Base-by-base conservation (phyloP, 2,888 invertebrate species). In the Ophion obscuratus region DNA sequence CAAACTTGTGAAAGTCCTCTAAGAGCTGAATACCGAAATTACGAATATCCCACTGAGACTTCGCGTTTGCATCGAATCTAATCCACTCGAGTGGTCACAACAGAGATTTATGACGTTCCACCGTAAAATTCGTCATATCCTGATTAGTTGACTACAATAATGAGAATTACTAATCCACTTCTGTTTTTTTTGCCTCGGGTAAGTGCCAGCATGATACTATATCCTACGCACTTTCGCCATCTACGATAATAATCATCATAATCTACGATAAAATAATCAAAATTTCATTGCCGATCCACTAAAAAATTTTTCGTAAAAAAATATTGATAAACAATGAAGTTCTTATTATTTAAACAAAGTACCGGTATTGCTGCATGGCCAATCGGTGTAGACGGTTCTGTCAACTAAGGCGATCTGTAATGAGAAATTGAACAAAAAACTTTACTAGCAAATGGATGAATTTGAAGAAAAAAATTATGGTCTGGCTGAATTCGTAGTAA, bases 1-100 rank as follows among this genome's bases (percentile, higher is more conserved):
- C 24, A 77, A 73, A 59, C 73, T 80, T 53, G 77, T 66, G n/a
- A 68, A 67, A 73, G 10, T 71, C 17, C 73, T 81, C 53, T 62
- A 62, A 73, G 81, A 62, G 73, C 62, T 68, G 76, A 66, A 70
- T 27, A 1, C 31, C 17, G 47, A 14, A 53, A 17, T 17, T 27
- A 17, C n/a, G 70, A 70, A 70, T 53, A 70, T 70, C 57, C 53
- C 57, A 57, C 36, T 27, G 17, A 14, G 31, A 57, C 11, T 59
- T 59, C 17, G 36, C 24, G 11, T 31, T 31, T 17, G n/a, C 66
- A 66, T 27, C n/a, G 17, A 36, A 36, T 17, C 66, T 27, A 31
- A 66, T 66, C 36, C 36, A 2, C 62, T 62, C 27, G 24, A 27
- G 24, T 24, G 6, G 9, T 62, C 27, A 1, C 9, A 0, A 9